These are phyloP conservation scores for Drosophila vallismaia DNA, from an alignment of 2,888 invertebrate genomes.

Conservation along the genomic window DNA sequence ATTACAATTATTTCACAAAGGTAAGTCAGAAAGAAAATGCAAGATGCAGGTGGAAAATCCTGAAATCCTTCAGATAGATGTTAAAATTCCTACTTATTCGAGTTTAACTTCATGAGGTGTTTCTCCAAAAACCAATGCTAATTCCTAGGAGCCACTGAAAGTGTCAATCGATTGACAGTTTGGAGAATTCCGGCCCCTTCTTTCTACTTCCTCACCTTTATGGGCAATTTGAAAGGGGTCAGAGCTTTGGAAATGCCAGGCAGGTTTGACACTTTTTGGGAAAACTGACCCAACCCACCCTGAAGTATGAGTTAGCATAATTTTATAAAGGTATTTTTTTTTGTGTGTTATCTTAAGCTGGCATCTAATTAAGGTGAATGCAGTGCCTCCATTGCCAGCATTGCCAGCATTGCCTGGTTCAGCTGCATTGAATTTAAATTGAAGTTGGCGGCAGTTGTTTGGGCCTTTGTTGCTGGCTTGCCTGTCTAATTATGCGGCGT, in stretches of 20 bases:
- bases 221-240: conserved; percentile 75
- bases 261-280: conserved; percentile 42
- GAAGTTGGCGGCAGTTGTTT: conserved; percentile 33
- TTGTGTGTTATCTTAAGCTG: conserved; percentile 56
- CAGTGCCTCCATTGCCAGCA: conserved; percentile 42
- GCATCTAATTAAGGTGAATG: conserved; percentile 68
- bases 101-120: not conserved
- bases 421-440: conserved; percentile 51
- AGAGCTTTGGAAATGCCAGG: conserved; percentile 53
- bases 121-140: conserved; percentile 10
- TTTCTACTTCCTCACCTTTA: conserved; percentile 21
- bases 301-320: conserved; percentile 32
- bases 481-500: conserved; percentile 79
- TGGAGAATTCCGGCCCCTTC: conserved; percentile 6
- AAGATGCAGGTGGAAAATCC: too few relatives aligned
- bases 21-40: conserved; percentile 5
- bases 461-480: conserved; percentile 21
- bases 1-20: conserved; percentile 10
- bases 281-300: conserved; percentile 10
- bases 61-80: too few relatives aligned
- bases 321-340: conserved; percentile 40
- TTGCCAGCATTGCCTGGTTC: not conserved
- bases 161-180: conserved; percentile 28
- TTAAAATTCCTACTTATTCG: too few relatives aligned
- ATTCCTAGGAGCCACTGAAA: conserved; percentile 14